A percentile compares a stretch with the other conserved stretches of the same genome.
Conservation (phyloP, 2,113 vertebrate genomes). For the Uropsilus gracilis region DNA sequence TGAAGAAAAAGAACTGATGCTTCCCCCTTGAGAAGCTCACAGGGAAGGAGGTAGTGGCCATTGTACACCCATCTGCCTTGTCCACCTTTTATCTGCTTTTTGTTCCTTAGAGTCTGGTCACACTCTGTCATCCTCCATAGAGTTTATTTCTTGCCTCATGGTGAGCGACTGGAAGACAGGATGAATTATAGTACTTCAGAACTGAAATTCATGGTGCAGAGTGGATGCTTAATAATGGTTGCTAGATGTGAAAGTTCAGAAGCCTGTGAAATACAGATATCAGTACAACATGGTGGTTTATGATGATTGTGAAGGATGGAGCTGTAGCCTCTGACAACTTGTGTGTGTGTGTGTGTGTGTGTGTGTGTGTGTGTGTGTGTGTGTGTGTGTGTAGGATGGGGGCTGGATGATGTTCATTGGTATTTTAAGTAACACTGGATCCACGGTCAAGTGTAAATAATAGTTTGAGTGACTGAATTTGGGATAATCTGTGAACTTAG, state of each 20-base stretch:
- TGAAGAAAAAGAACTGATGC: not conserved
- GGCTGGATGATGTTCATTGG: not conserved
- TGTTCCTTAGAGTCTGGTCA: not conserved
- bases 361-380: too few species aligned
- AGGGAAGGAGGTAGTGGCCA: too few species aligned
- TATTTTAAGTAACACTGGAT: not conserved
- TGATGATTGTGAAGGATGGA: not conserved
- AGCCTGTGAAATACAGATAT: not conserved
- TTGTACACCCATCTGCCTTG: not conserved
- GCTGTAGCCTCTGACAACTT: not conserved
- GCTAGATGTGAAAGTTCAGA: not conserved
- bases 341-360: too few species aligned
- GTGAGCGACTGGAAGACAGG: not conserved
- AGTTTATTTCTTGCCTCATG: not conserved
- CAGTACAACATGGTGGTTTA: accelerated
- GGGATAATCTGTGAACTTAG: not conserved
- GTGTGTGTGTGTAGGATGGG: too few species aligned
- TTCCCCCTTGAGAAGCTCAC: not conserved
- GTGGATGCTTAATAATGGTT: not conserved
- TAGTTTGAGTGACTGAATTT: not conserved
- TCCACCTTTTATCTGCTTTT: not conserved
- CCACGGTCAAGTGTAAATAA: not conserved
- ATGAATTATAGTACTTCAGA: not conserved
- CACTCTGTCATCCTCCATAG: accelerated
- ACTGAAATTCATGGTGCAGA: not conserved